Percentiles rank a stretch among this genome's conserved stretches.
phyloP scores from a whole-genome alignment of 2,797 vertebrate genomes.

The Neosilurus hyrtlii region DNA sequence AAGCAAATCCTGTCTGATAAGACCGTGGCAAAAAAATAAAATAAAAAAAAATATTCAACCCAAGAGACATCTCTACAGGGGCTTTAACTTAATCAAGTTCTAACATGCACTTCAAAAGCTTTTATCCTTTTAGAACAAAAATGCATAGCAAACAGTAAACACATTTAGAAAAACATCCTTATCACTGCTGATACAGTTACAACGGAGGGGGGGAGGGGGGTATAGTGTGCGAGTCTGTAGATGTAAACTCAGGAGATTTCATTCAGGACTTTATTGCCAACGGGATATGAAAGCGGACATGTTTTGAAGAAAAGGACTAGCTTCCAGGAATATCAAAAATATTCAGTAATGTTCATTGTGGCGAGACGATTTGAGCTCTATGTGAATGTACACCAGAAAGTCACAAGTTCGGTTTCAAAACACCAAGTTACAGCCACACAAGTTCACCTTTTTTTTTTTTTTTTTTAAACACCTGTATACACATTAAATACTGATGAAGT shows the following conservation, averaged over 20 bases:
- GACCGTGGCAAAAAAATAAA: constrained; percentile 66
- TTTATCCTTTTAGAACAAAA: constrained; percentile 50
- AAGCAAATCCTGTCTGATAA: constrained; percentile 50
- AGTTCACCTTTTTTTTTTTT: constrained; percentile 60
- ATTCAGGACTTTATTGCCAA: constrained; percentile 67
- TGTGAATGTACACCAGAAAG: constrained; percentile 66
- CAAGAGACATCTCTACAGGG: not conserved
- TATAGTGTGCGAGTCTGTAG: constrained; percentile 47
- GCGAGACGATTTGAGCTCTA: constrained; percentile 55
- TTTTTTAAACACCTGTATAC: constrained; percentile 63
- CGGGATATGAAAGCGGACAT: constrained; percentile 51
- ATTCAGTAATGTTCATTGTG: constrained; percentile 65
- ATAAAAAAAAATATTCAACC: not conserved
- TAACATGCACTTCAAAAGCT: constrained; percentile 30
- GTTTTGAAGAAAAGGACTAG: constrained; percentile 57
- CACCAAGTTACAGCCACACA: constrained; percentile 68
- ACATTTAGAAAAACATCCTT: constrained; percentile 62
- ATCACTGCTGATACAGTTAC: constrained; percentile 53
- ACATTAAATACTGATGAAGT: constrained; percentile 71
- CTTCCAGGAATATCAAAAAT: constrained; percentile 65
- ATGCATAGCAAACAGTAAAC: constrained; percentile 74
- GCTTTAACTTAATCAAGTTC: not conserved
- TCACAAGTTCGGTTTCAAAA: constrained; percentile 69
- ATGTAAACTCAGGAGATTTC: constrained; percentile 67
- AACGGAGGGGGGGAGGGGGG: constrained; percentile 16